These are phyloP conservation scores for Drosophila lowei DNA, from an alignment of 1,140 invertebrate genomes.

Conservation along the genomic window DNA sequence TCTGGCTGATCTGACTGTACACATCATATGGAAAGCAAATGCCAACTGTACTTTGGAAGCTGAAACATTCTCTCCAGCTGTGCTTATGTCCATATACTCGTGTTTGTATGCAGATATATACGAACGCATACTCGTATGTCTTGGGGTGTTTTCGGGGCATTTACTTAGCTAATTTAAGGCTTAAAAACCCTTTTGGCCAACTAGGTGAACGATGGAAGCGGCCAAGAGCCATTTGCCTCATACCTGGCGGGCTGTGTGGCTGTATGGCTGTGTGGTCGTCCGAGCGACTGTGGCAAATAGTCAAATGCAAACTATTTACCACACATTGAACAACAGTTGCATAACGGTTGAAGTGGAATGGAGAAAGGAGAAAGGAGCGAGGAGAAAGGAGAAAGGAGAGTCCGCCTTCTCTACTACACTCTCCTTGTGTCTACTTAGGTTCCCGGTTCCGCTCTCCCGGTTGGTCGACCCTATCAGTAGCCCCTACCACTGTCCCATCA, in stretches of 20 bases:
- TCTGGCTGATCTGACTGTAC: background rate
- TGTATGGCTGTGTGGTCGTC: conserved; percentile 8
- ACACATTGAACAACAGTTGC: conserved; percentile 73
- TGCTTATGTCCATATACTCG: background rate
- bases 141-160: conserved; percentile 21
- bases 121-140: background rate
- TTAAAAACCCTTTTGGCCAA: conserved; percentile 22
- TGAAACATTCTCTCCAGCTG: conserved; percentile 31
- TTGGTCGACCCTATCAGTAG: background rate
- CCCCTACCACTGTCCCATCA: background rate
- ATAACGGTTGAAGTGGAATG: conserved; percentile 33
- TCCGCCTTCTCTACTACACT: too few species aligned
- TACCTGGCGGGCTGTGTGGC: conserved; percentile 12
- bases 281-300: conserved; percentile 55
- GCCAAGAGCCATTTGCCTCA: conserved; percentile 26
- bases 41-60: conserved; percentile 11
- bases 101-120: background rate
- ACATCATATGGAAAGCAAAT: conserved; percentile 2
- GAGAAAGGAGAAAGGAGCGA: background rate
- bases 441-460: conserved; percentile 10
- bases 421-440: too few species aligned
- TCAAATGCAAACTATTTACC: conserved; percentile 74
- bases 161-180: conserved; percentile 68
- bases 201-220: conserved; percentile 10
- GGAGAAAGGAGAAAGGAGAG: too few species aligned